Evolutionary conservation across 2,113 vertebrate species (phyloP).

Genomic region (Myotis davidii): DNA sequence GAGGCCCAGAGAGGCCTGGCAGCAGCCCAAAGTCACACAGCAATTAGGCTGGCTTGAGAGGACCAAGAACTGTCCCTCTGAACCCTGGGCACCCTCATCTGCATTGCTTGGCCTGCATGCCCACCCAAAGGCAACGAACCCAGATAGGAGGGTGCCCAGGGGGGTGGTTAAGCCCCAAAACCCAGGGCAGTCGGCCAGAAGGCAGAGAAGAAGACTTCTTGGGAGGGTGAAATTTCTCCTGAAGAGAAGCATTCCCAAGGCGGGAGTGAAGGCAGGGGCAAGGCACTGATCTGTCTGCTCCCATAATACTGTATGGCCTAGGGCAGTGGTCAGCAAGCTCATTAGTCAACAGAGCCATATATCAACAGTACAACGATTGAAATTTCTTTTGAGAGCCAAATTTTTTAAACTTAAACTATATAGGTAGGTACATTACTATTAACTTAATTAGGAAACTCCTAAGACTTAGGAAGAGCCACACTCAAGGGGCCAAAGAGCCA

Average conservation of each 20-base stretch:
- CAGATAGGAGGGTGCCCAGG: background rate
- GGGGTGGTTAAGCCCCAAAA: background rate
- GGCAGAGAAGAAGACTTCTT: background rate
- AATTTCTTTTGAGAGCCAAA: too few species aligned
- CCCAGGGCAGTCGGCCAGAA: background rate
- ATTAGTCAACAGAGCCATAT: too few species aligned
- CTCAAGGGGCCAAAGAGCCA: too few species aligned
- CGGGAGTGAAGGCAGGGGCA: too few species aligned
- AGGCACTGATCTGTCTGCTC: background rate
- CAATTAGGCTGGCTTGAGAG: background rate
- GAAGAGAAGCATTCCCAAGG: background rate
- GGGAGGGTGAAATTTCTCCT: background rate
- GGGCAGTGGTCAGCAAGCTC: background rate
- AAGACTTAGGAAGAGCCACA: too few species aligned
- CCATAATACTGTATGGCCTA: background rate
- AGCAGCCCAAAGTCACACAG: conserved; percentile 28
- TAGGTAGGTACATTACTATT: too few species aligned
- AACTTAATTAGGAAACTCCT: too few species aligned
- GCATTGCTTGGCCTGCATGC: background rate
- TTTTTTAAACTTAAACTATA: too few species aligned
- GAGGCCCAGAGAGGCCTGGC: conserved; percentile 55
- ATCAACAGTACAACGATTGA: too few species aligned
- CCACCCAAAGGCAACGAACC: background rate
- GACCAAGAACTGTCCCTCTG: background rate
- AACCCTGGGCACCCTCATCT: background rate